Conservation (phyloP, 2,113 vertebrate species). For the Vidua macroura region DNA sequence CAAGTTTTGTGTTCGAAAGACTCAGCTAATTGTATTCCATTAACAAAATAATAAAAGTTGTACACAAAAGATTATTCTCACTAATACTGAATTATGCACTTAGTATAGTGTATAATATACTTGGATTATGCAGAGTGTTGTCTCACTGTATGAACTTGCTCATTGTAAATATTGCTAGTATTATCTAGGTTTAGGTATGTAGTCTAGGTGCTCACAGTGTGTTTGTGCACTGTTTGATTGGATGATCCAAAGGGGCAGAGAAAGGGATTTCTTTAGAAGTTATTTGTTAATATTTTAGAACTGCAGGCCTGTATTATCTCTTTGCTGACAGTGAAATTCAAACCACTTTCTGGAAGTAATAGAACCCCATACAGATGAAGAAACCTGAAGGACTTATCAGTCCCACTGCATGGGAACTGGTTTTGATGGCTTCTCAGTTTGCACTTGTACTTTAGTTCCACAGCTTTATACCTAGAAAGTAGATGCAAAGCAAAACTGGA, state of each 20-base stretch:
- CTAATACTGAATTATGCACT: background rate
- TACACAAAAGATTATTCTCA: background rate
- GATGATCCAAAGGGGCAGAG: background rate
- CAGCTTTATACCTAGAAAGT: background rate
- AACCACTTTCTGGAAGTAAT: background rate
- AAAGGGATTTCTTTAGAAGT: background rate
- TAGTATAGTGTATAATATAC: background rate
- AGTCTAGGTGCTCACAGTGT: background rate
- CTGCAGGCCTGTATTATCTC: background rate
- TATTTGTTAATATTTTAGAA: background rate
- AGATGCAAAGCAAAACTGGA: background rate
- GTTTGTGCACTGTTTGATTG: background rate
- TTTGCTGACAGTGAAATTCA: background rate
- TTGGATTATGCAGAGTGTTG: background rate
- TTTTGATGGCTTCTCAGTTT: background rate
- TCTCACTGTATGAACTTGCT: background rate
- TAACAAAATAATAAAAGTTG: background rate
- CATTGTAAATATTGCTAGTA: background rate
- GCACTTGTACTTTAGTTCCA: background rate
- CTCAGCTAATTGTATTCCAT: background rate
- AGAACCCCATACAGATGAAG: background rate
- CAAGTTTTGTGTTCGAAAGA: background rate
- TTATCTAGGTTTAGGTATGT: background rate
- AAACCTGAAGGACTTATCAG: background rate
- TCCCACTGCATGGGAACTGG: accelerated